These are phyloP conservation scores for Notocelia uddmanniana DNA, from an alignment of 2,888 invertebrate genomes.

Conservation along the genomic window DNA sequence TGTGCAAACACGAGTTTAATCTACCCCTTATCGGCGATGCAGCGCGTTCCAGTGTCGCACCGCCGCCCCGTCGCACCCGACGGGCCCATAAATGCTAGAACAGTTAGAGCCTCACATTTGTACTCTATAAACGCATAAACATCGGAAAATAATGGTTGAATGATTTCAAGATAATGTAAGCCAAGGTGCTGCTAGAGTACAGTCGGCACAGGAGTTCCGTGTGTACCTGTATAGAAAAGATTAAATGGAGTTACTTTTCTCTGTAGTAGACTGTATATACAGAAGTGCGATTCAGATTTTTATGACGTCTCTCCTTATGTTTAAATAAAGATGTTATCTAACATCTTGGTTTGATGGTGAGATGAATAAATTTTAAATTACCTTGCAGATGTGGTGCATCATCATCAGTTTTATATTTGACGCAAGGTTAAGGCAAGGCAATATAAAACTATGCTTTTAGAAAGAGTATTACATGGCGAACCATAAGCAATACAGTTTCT, in stretches of 20 bases:
- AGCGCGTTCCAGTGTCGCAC: constrained; percentile 52
- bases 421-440: no score
- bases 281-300: not conserved
- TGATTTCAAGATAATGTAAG: constrained; percentile 6
- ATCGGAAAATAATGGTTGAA: not conserved
- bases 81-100: constrained; percentile 26
- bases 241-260: not conserved
- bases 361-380: no score
- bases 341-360: no score
- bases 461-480: not conserved
- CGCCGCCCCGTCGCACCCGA: constrained; percentile 44
- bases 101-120: constrained; percentile 22
- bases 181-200: not conserved
- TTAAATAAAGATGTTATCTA: no score
- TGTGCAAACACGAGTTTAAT: constrained; percentile 81
- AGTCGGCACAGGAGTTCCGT: not conserved
- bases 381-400: no score
- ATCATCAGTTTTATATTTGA: no score
- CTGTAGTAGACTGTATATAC: not conserved
- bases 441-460: no score
- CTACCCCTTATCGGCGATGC: constrained; percentile 76
- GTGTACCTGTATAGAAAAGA: not conserved
- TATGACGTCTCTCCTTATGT: no score
- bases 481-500: not conserved
- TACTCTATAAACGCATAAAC: constrained; percentile 32